Conservation (phyloP, 2,113 vertebrate species). For the Caranx ignobilis region DNA sequence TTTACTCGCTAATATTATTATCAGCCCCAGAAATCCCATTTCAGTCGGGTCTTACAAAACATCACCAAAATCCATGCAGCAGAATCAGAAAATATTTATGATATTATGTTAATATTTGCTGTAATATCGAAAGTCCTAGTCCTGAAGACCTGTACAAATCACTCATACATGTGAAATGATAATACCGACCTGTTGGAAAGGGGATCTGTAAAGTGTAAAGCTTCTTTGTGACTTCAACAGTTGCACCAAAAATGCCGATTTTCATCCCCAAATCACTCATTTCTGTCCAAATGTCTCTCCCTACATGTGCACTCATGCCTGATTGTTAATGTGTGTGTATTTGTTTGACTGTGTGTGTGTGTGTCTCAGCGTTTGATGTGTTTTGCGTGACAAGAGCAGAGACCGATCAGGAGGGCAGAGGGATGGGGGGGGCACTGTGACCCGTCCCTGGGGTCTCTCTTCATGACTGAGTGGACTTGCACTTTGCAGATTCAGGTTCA, state of each 20-base stretch:
- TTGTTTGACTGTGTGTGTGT: conserved; percentile 8
- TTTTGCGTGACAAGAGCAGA: conserved; percentile 32
- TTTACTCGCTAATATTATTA: too few species aligned
- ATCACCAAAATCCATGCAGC: too few species aligned
- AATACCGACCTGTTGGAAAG: background rate
- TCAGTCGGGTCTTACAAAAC: too few species aligned
- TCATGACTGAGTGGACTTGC: conserved; percentile 65
- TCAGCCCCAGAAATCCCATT: too few species aligned
- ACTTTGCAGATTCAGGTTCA: conserved; percentile 67
- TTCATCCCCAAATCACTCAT: background rate
- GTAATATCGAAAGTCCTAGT: too few species aligned
- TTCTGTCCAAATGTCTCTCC: conserved; percentile 9
- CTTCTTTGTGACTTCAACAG: background rate
- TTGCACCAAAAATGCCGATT: background rate
- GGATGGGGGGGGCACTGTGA: conserved; percentile 25
- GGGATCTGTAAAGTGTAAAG: background rate
- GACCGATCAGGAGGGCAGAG: background rate
- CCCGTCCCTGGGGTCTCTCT: conserved; percentile 50
- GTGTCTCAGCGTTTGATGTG: conserved; percentile 10
- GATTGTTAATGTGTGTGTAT: background rate
- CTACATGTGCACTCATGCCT: conserved; percentile 8
- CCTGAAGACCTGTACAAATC: background rate
- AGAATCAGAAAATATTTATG: too few species aligned
- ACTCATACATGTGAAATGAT: too few species aligned
- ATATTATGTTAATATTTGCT: too few species aligned